Conservation (phyloP, 1,140 invertebrate genomes). For the Battus philenor region DNA sequence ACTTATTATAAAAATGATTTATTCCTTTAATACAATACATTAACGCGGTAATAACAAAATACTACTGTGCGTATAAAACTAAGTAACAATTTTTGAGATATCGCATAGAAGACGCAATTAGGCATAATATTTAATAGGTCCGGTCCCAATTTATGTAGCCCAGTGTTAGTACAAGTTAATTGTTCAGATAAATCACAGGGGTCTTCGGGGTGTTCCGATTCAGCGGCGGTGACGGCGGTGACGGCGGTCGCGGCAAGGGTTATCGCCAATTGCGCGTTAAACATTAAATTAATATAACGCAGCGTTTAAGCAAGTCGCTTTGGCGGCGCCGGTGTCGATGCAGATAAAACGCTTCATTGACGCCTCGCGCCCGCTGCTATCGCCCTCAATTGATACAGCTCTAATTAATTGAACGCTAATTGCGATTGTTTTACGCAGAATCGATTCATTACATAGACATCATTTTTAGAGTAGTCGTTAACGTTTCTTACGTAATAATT, state of each 20-base stretch:
- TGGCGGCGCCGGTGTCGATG: conserved; percentile 1
- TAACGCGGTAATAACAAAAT: no score
- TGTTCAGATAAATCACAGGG: conserved; percentile 49
- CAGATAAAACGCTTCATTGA: conserved; percentile 16
- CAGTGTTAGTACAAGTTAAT: conserved; percentile 34
- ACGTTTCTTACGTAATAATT: no score
- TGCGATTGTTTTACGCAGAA: conserved; percentile 9
- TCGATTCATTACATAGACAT: no score
- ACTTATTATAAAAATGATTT: no score
- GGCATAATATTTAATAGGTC: not conserved
- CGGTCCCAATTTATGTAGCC: conserved; percentile 4
- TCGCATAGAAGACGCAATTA: no score
- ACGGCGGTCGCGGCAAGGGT: conserved; percentile 25
- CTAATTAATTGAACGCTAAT: conserved; percentile 22
- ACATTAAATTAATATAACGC: conserved; percentile 27
- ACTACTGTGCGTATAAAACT: no score
- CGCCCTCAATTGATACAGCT: conserved; percentile 12
- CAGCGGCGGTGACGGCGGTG: conserved; percentile 18
- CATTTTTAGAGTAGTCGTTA: no score
- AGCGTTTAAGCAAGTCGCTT: conserved; percentile 8
- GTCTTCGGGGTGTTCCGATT: conserved; percentile 35
- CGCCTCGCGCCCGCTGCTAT: conserved; percentile 7
- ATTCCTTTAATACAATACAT: no score
- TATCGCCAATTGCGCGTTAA: conserved; percentile 49
- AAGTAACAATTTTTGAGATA: no score